A percentile compares a stretch with the other conserved stretches of the same genome.
Conservation (phyloP, 1,140 invertebrate species). For the Heliconius himera region DNA sequence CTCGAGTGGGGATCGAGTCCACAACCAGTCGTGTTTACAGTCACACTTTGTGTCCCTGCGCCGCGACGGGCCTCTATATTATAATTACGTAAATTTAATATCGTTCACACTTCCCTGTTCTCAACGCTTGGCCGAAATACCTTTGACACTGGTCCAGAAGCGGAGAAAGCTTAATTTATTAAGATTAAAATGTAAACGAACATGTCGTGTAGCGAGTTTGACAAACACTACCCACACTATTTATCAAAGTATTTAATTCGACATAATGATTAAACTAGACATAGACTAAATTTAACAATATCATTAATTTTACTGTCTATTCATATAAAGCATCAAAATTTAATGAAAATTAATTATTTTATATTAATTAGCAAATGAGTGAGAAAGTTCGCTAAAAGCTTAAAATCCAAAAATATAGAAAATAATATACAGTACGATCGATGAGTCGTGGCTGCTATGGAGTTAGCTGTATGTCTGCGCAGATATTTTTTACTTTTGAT, state of each 20-base stretch:
- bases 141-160: slow-evolving; percentile 67
- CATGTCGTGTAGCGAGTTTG: slow-evolving; percentile 48
- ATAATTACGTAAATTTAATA: neutral
- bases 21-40: no score
- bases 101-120: slow-evolving; percentile 51
- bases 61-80: neutral
- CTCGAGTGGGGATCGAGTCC: no score
- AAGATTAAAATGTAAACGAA: slow-evolving; percentile 51
- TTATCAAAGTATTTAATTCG: slow-evolving; percentile 39
- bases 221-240: slow-evolving; percentile 53
- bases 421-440: no score
- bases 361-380: neutral
- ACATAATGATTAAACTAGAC: slow-evolving; percentile 2
- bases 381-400: no score
- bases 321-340: neutral
- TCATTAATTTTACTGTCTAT: neutral
- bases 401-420: no score
- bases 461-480: no score
- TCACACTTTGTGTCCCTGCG: no score
- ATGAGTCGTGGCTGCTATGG: no score
- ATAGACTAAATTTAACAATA: neutral
- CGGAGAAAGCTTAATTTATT: slow-evolving; percentile 64
- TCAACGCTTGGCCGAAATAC: slow-evolving; percentile 56
- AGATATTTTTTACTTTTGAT: no score
- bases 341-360: neutral